Evolutionary conservation across 1,140 invertebrate species (phyloP).

Genomic region (Cyclargus thomasi): DNA sequence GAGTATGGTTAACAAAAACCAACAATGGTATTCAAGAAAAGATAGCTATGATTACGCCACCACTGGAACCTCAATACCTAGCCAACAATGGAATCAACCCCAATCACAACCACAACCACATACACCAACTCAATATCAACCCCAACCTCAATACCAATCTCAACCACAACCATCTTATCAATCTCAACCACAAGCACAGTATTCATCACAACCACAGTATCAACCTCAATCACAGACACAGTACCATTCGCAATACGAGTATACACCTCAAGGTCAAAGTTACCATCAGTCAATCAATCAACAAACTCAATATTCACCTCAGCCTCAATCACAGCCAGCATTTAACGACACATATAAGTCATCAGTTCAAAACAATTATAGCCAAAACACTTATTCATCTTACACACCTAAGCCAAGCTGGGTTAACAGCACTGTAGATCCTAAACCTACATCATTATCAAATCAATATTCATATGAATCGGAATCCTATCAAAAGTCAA

Average conservation of each 20-base stretch:
- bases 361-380: conserved; percentile 30
- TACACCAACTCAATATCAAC: conserved; percentile 26
- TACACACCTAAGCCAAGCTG: conserved; percentile 55
- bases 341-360: neutral
- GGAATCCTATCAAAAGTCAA: conserved; percentile 47
- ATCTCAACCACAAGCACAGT: conserved; percentile 33
- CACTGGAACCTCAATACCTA: neutral
- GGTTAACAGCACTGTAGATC: conserved; percentile 38
- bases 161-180: conserved; percentile 32
- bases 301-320: conserved; percentile 31
- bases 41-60: conserved; percentile 6
- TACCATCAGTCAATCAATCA: conserved; percentile 17
- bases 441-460: conserved; percentile 31
- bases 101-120: conserved; percentile 28
- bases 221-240: conserved; percentile 33
- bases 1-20: conserved; percentile 57
- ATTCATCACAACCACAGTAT: conserved; percentile 34
- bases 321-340: conserved; percentile 33
- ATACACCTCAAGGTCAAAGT: conserved; percentile 18
- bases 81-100: conserved; percentile 17
- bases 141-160: conserved; percentile 28
- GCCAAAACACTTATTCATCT: conserved; percentile 37
- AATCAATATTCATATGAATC: conserved; percentile 46
- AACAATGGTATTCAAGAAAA: conserved; percentile 51
- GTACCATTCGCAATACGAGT: conserved; percentile 31